Evolutionary conservation across 2,888 invertebrate species (phyloP).

Genomic region (Norana najaformis): DNA sequence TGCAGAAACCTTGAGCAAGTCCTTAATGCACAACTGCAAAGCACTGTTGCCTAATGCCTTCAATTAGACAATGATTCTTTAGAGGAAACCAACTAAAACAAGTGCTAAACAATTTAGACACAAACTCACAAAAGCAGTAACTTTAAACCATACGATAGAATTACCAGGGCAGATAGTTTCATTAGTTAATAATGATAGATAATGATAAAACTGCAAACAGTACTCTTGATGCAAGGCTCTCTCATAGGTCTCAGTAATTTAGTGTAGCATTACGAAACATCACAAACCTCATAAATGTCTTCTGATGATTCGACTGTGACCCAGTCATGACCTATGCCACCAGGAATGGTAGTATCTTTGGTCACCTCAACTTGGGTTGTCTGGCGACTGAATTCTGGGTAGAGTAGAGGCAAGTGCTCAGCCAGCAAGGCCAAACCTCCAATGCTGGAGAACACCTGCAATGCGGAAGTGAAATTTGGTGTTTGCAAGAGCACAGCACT

Average conservation of each 20-base stretch:
- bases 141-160: neutral
- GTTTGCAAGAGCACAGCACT: conserved; percentile 17
- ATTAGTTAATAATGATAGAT: too few species aligned
- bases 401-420: conserved; percentile 83
- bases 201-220: neutral
- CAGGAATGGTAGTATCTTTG: conserved; percentile 41
- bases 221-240: neutral
- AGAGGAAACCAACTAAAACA: neutral
- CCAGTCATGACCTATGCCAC: conserved; percentile 56
- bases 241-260: neutral
- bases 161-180: too few species aligned
- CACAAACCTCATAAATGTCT: conserved; percentile 65
- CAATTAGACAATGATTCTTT: neutral
- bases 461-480: conserved; percentile 65
- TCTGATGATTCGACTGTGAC: conserved; percentile 69
- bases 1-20: neutral
- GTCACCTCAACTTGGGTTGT: conserved; percentile 36
- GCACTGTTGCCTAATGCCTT: neutral
- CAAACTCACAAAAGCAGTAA: neutral
- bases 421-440: conserved; percentile 87
- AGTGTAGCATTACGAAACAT: neutral
- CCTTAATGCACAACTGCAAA: neutral
- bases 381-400: conserved; percentile 74
- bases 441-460: conserved; percentile 83
- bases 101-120: neutral